These are phyloP conservation scores for Meles meles DNA, from an alignment of 2,113 vertebrate species.

Conservation along the genomic window DNA sequence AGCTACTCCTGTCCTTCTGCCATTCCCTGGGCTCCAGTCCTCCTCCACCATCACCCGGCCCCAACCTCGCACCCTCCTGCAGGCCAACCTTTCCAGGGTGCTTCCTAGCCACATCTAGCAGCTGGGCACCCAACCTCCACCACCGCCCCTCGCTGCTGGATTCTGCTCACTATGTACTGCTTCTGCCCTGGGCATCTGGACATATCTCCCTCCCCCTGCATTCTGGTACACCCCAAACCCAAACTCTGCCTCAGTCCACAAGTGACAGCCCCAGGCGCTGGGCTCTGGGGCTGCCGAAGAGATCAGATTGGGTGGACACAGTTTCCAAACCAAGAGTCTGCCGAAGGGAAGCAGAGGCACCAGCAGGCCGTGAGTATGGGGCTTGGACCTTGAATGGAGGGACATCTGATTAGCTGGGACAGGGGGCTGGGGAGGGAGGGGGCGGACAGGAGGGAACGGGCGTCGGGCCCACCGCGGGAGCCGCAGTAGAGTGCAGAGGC, in stretches of 20 bases:
- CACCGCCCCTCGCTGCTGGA: fast-evolving
- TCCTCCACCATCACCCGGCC: background rate
- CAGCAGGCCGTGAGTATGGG: fast-evolving
- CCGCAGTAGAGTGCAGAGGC: fast-evolving
- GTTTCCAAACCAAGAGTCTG: background rate
- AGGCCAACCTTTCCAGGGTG: fast-evolving
- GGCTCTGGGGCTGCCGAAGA: background rate
- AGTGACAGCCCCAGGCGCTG: fast-evolving
- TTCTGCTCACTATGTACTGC: background rate
- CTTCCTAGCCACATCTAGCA: background rate
- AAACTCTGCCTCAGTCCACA: background rate
- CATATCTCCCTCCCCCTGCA: fast-evolving
- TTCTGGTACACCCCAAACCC: background rate
- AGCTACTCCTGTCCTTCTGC: background rate
- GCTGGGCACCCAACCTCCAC: background rate
- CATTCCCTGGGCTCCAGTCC: background rate
- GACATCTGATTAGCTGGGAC: fast-evolving
- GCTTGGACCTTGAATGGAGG: background rate
- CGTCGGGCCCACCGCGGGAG: no score
- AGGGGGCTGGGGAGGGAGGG: fast-evolving
- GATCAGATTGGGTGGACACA: fast-evolving
- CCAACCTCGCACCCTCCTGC: fast-evolving
- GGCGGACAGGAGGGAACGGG: background rate
- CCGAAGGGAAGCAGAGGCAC: background rate
- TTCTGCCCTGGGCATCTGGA: background rate